Conservation (phyloP, 2,113 vertebrate genomes). For the Indicator maculatus region DNA sequence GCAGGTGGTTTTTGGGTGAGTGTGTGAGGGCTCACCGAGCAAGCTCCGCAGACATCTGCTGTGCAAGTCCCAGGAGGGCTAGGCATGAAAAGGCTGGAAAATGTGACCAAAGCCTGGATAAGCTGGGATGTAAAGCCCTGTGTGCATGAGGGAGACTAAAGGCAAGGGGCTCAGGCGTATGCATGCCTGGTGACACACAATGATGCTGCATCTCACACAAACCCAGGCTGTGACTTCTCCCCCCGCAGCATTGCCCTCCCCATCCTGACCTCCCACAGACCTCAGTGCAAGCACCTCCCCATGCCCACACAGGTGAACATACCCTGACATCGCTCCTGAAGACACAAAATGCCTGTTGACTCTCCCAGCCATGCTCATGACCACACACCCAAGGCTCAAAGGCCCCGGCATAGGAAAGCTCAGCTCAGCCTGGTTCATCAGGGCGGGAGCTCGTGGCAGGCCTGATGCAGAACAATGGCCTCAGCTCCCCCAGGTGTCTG, state of each 20-base stretch:
- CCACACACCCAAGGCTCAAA: accelerated
- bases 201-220: not conserved
- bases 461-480: not conserved
- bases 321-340: accelerated
- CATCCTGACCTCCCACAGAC: accelerated
- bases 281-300: not conserved
- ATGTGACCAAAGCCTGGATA: not conserved
- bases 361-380: not conserved
- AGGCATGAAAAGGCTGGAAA: not conserved
- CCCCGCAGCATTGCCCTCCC: accelerated
- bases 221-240: not conserved
- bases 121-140: not conserved
- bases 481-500: not conserved
- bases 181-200: not conserved
- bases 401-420: accelerated
- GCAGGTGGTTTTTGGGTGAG: not conserved
- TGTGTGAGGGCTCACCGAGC: not conserved
- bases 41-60: not conserved
- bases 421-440: not conserved
- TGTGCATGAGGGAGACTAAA: not conserved
- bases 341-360: not conserved
- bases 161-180: accelerated
- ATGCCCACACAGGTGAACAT: accelerated
- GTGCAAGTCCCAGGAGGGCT: not conserved
- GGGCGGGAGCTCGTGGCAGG: accelerated